Conservation (phyloP, 2,888 invertebrate species). For the Drosophila differens region DNA sequence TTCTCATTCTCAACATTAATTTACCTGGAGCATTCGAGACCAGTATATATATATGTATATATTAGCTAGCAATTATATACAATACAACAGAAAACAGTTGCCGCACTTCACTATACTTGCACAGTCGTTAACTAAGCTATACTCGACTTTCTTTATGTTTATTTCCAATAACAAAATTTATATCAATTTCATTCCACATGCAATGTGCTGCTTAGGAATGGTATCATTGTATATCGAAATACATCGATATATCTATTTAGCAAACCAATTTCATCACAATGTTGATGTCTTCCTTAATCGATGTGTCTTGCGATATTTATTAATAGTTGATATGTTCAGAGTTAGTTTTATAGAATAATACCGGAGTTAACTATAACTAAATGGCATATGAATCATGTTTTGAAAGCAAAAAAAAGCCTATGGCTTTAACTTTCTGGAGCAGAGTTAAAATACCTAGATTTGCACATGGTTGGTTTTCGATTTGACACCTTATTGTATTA, state of each 20-base stretch:
- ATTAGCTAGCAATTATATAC: slow-evolving; percentile 53
- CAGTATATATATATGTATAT: neutral
- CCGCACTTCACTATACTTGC: slow-evolving; percentile 28
- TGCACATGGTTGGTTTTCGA: neutral
- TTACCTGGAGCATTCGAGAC: slow-evolving; percentile 64
- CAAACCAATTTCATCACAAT: neutral
- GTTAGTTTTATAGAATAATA: neutral
- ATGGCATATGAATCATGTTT: neutral
- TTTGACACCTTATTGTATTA: neutral
- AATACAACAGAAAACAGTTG: slow-evolving; percentile 35
- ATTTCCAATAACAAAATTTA: slow-evolving; percentile 55
- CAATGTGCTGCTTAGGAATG: slow-evolving; percentile 63
- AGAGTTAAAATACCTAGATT: neutral
- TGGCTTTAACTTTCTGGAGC: neutral
- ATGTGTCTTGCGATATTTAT: neutral
- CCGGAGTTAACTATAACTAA: neutral
- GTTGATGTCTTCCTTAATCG: slow-evolving; percentile 7
- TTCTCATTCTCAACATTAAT: slow-evolving; percentile 24
- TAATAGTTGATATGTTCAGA: neutral
- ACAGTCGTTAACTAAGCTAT: slow-evolving; percentile 26
- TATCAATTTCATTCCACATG: slow-evolving; percentile 67
- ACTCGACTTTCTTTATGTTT: slow-evolving; percentile 34
- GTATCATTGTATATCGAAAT: slow-evolving; percentile 29
- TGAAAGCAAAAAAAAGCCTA: neutral
- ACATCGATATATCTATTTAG: slow-evolving; percentile 18